Percentiles rank a stretch among this genome's conserved stretches.
phyloP scores from a whole-genome alignment of 2,797 vertebrate species.

The Cottoperca gobio region DNA sequence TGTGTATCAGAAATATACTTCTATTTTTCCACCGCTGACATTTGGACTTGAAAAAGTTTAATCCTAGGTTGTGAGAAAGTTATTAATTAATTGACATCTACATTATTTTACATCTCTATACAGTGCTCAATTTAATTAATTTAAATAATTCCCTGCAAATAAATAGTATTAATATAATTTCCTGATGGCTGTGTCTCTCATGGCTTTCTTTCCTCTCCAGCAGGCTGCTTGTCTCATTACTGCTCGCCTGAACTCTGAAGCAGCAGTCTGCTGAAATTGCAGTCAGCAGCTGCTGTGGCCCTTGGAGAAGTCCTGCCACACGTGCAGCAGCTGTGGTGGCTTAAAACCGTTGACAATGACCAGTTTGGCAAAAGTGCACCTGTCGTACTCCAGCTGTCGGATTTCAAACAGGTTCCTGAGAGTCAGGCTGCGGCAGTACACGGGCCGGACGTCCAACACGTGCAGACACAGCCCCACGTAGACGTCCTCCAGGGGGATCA shows the following conservation, averaged over 20 bases:
- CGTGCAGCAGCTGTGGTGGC: slow-evolving; percentile 60
- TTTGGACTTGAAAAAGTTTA: too few species aligned
- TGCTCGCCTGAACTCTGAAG: neutral
- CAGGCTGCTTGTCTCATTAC: neutral
- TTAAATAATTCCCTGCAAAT: neutral
- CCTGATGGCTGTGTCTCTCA: neutral
- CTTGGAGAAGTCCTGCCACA: slow-evolving; percentile 80
- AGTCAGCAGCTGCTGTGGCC: slow-evolving; percentile 70
- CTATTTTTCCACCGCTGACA: too few species aligned
- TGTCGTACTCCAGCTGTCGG: slow-evolving; percentile 70
- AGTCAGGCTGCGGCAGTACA: slow-evolving; percentile 87
- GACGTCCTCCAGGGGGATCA: slow-evolving; percentile 94
- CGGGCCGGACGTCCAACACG: slow-evolving; percentile 88
- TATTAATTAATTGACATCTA: neutral
- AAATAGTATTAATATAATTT: neutral
- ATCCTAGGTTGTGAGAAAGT: too few species aligned
- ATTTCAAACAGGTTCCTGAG: slow-evolving; percentile 81
- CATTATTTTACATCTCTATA: neutral
- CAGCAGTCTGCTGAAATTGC: neutral
- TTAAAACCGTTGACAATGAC: slow-evolving; percentile 76
- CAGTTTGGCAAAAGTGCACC: slow-evolving; percentile 72
- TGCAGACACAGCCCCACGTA: slow-evolving; percentile 95
- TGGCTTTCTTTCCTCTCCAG: slow-evolving; percentile 34
- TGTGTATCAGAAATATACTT: too few species aligned
- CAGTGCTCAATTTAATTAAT: too few species aligned